phyloP scores from a whole-genome alignment of 2,797 vertebrate species.

The Onychomys leucogaster region DNA sequence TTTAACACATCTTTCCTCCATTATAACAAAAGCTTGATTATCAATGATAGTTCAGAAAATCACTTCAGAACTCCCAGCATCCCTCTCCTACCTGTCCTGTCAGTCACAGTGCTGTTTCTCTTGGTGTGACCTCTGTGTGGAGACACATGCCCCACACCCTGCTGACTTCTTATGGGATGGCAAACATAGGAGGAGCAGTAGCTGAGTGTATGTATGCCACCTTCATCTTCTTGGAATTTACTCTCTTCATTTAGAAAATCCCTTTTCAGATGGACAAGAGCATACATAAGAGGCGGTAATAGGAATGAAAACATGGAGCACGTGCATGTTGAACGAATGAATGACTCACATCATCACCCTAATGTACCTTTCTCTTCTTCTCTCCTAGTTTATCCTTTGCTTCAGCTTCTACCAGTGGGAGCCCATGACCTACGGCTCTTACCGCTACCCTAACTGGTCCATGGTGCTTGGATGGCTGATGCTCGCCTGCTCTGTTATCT shows the following conservation, averaged over 20 bases:
- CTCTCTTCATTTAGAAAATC: constrained; percentile 40
- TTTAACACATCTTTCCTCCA: neutral
- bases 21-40: neutral
- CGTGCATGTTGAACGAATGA: neutral
- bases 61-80: neutral
- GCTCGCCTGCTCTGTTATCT: constrained; percentile 97
- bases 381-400: constrained; percentile 94
- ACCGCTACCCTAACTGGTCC: constrained; percentile 98
- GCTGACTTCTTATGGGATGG: neutral
- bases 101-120: neutral
- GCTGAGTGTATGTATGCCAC: neutral
- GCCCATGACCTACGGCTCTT: constrained; percentile 97
- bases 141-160: fast-evolving
- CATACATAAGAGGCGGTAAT: neutral
- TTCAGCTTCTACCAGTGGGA: constrained; percentile 99
- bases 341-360: neutral
- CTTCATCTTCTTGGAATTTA: constrained; percentile 11
- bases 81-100: fast-evolving
- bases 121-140: neutral
- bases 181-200: neutral
- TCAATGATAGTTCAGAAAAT: neutral
- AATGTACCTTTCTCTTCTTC: constrained; percentile 15
- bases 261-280: neutral
- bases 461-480: constrained; percentile 99
- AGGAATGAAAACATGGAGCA: fast-evolving